Conservation (phyloP, 92 coral and sea anemone species). For the Palythoa caribaeorum region DNA sequence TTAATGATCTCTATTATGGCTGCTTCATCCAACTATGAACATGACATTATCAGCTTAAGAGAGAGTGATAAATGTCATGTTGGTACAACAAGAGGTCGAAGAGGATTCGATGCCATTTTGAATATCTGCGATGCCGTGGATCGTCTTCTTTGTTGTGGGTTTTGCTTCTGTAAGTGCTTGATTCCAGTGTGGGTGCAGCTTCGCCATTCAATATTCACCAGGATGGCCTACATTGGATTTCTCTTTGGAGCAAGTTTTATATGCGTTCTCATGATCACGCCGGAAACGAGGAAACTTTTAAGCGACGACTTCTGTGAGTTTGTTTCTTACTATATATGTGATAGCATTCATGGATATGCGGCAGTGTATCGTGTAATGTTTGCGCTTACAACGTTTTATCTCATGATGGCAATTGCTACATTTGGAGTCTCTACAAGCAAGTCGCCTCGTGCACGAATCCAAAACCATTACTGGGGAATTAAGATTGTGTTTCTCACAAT, state of each 20-base stretch:
- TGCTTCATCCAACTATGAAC: conserved; percentile 20
- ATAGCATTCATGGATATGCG: conserved; percentile 84
- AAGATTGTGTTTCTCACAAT: conserved; percentile 73
- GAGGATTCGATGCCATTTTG: conserved; percentile 14
- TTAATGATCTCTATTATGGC: background rate
- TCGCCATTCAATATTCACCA: conserved; percentile 82
- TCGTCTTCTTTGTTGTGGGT: conserved; percentile 76
- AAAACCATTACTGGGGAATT: conserved; percentile 89
- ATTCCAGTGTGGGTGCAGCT: conserved; percentile 67
- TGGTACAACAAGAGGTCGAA: conserved; percentile 26
- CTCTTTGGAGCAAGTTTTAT: conserved; percentile 80
- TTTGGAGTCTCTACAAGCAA: conserved; percentile 80
- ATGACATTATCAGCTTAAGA: conserved; percentile 10
- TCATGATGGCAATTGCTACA: conserved; percentile 67
- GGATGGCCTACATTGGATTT: conserved; percentile 81
- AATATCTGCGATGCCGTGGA: conserved; percentile 72
- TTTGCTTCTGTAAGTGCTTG: conserved; percentile 69
- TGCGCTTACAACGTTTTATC: conserved; percentile 78
- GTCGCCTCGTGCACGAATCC: conserved; percentile 74
- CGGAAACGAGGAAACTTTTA: conserved; percentile 67
- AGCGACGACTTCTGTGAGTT: conserved; percentile 84
- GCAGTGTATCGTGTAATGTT: conserved; percentile 91
- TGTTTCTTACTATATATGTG: conserved; percentile 85
- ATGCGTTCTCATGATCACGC: conserved; percentile 85
- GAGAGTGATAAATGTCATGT: conserved; percentile 8